Evolutionary conservation across 92 coral and sea anemone species (phyloP), one percentile per base, ranked within the genome.

Genomic region (Phymanthus crucifer): DNA sequence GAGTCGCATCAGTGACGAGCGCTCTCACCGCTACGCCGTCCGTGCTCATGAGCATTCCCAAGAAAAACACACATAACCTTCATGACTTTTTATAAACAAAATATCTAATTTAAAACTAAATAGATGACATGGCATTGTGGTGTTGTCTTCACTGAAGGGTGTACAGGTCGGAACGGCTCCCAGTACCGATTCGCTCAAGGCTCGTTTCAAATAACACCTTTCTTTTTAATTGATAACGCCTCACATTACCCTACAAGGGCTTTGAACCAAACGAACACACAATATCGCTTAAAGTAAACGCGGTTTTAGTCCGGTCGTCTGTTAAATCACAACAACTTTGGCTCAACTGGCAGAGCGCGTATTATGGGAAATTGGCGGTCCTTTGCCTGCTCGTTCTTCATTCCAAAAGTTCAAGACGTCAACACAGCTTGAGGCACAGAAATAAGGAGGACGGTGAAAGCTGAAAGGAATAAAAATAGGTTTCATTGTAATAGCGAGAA

Each of bases 401-500:
- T 21, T 21, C 64, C 64, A 54, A 29, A 29, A 61, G 68, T 24
- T 61, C 68, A 61, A 61, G 68, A 61, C 68, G 34, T 29, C n/a
- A 21, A 29, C 10, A 61, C 29, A 61, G 68, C 68, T 61, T 61
- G 2, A 61, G 68, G 68, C 68, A 27, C 34, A n/a, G 34, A 16
- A 19, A 1, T 29, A 29, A 61, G 68, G 32, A n/a, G 35, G 68
- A 8, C 14, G 68, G 68, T 61, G 68, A 61, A 61, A 61, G 35
- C 26, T 61, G 68, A 61, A 61, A 61, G 29, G 34, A 61, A 61
- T 12, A 29, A 6, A 29, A 61, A 24, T 26, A 27, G 11, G 16
- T 61, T 9, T 2, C 7, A 19, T 27, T 10, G 35, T 61, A 61
- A 4, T 61, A 11, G 14, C 1, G 14, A 10, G 34, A 61, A 61